Evolutionary conservation across 2,888 invertebrate genomes (phyloP).

Genomic region (Gibbula magus): DNA sequence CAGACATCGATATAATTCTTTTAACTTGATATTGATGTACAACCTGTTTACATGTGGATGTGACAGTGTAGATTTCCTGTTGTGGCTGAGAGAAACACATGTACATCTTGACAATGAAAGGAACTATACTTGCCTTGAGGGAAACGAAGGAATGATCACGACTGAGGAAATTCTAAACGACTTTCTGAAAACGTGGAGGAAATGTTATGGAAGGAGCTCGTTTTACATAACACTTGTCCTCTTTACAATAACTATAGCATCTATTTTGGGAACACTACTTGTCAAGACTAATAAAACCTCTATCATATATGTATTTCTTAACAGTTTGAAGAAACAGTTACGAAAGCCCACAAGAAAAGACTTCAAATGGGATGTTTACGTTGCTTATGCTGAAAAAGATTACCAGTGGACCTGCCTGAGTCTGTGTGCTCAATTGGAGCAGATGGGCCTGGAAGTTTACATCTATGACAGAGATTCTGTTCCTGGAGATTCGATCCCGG

Average conservation of each 20-base stretch:
- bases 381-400: not conserved
- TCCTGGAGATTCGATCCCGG: not conserved
- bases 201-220: not conserved
- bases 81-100: not conserved
- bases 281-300: not conserved
- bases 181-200: not conserved
- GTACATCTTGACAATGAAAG: not conserved
- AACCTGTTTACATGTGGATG: not conserved
- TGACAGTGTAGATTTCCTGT: not conserved
- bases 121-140: not conserved
- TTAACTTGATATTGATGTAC: not conserved
- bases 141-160: not conserved
- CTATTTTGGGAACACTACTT: not conserved
- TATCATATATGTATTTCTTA: not conserved
- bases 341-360: not conserved
- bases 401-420: not conserved
- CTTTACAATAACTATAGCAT: not conserved
- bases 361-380: not conserved
- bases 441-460: not conserved
- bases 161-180: not conserved
- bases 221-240: not conserved
- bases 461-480: not conserved
- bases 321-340: not conserved
- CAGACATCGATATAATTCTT: not conserved
- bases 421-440: not conserved